These are phyloP conservation scores for Calosoma granatense DNA, from an alignment of 1,140 invertebrate genomes.

Conservation along the genomic window DNA sequence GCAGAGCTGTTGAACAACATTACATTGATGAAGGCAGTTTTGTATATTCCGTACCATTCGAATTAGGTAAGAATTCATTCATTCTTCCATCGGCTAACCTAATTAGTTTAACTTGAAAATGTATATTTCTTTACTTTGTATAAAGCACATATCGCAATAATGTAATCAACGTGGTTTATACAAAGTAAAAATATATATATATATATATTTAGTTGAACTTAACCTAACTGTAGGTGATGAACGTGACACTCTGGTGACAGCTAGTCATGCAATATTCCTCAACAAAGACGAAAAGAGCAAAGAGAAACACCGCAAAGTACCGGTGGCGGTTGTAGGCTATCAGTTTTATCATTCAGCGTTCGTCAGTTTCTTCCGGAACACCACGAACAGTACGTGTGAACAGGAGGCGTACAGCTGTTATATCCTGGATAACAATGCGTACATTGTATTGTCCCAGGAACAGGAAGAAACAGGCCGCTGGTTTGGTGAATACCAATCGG, in stretches of 20 bases:
- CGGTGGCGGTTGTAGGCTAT: slow-evolving; percentile 85
- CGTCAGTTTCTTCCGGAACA: slow-evolving; percentile 66
- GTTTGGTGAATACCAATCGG: slow-evolving; percentile 72
- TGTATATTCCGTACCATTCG: slow-evolving; percentile 78
- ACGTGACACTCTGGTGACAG: slow-evolving; percentile 69
- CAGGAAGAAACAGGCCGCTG: slow-evolving; percentile 66
- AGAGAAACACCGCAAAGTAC: slow-evolving; percentile 49
- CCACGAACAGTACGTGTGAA: slow-evolving; percentile 62
- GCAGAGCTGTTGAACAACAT: slow-evolving; percentile 82
- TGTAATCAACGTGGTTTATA: no score
- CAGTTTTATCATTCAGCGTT: slow-evolving; percentile 73
- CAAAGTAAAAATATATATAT: no score
- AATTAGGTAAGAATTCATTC: slow-evolving; percentile 37
- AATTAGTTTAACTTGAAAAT: neutral
- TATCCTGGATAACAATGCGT: slow-evolving; percentile 84
- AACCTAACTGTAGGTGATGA: slow-evolving; percentile 43
- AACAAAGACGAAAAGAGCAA: slow-evolving; percentile 48
- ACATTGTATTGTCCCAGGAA: slow-evolving; percentile 69
- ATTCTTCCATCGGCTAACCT: neutral
- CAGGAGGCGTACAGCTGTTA: slow-evolving; percentile 69
- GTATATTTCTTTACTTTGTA: neutral
- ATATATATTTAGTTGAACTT: no score
- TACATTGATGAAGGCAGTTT: slow-evolving; percentile 70
- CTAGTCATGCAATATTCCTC: slow-evolving; percentile 76
- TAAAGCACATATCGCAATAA: neutral